A percentile compares a stretch with the other conserved stretches of the same genome.
Conservation (phyloP, 2,797 vertebrate species). For the Danio tinwini region DNA sequence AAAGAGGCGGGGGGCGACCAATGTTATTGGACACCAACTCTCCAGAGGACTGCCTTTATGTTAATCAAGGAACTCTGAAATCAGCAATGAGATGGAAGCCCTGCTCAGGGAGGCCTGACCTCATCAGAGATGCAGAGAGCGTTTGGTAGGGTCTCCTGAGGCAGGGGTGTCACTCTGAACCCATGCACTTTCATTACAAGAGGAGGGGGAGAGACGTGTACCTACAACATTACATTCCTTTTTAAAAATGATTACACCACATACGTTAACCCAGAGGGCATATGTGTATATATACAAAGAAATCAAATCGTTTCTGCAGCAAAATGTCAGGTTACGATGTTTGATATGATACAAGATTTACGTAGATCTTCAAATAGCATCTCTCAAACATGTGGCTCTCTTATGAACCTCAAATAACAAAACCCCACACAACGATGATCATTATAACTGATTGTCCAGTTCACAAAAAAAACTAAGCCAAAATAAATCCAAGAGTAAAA, state of each 20-base stretch:
- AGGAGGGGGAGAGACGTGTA: constrained; percentile 40
- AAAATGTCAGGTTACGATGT: constrained; percentile 28
- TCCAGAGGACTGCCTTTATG: constrained; percentile 74
- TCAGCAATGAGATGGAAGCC: constrained; percentile 55
- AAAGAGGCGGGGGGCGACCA: constrained; percentile 67
- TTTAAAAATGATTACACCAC: constrained; percentile 41
- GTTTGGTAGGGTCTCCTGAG: constrained; percentile 60
- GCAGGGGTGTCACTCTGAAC: constrained; percentile 49
- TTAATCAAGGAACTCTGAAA: constrained; percentile 69
- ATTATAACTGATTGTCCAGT: too few species aligned
- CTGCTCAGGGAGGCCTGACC: constrained; percentile 61
- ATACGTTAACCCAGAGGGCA: constrained; percentile 26
- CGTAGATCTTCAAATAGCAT: neutral
- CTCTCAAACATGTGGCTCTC: neutral
- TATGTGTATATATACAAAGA: neutral
- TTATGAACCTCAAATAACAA: neutral
- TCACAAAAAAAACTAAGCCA: neutral
- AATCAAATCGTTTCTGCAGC: constrained; percentile 10
- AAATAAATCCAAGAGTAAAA: neutral
- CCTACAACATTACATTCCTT: constrained; percentile 45
- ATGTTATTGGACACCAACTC: constrained; percentile 72
- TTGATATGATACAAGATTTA: constrained; percentile 4
- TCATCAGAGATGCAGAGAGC: constrained; percentile 66
- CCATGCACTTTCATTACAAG: constrained; percentile 52
- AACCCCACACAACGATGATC: too few species aligned